Evolutionary conservation across 1,140 invertebrate species (phyloP), one percentile per base, ranked within the genome.

Genomic region (Lordiphosa mommai): DNA sequence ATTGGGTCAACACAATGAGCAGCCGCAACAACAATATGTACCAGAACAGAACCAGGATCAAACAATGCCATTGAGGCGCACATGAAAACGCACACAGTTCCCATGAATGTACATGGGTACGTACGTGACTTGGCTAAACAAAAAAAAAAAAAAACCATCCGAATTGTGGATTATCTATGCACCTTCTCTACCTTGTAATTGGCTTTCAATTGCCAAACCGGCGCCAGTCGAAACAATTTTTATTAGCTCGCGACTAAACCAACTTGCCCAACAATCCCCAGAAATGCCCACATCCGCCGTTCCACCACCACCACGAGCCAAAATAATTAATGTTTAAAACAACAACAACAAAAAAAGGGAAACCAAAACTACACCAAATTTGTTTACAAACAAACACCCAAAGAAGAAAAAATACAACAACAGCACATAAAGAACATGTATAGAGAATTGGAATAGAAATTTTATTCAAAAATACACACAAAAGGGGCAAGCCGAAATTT

Each of bases 51-150:
- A n/a, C n/a, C n/a, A n/a, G n/a, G n/a, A n/a, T n/a, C n/a, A 51
- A 65, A 20, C n/a, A 14, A 10, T 16, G 2, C n/a, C 13, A 8
- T 20, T 20, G n/a, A 23, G 20, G 20, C 4, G 23, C 23, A 27
- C 7, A 27, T 27, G 23, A 6, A 27, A 48, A 33, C 30, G 30
- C 46, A 17, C 13, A 16, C 23, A 12, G 46, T 13, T 1, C 12
- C 10, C 7, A 17, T 12, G 12, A 20, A 32, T 20, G 43, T n/a
- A 47, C 44, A 27, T 16, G 14, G n/a, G 23, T 34, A 14, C 17
- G 47, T 46, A 79, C 74, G 70, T 82, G 76, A 82, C 76, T 51
- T 70, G 65, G 56, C 49, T 71, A 17, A 51, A 23, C 30, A 65
- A 64, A 46, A 48, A 16, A 16, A 17, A 52, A 40, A 17, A 17